Conservation (phyloP, 2,113 vertebrate species). For the Otocyon megalotis region DNA sequence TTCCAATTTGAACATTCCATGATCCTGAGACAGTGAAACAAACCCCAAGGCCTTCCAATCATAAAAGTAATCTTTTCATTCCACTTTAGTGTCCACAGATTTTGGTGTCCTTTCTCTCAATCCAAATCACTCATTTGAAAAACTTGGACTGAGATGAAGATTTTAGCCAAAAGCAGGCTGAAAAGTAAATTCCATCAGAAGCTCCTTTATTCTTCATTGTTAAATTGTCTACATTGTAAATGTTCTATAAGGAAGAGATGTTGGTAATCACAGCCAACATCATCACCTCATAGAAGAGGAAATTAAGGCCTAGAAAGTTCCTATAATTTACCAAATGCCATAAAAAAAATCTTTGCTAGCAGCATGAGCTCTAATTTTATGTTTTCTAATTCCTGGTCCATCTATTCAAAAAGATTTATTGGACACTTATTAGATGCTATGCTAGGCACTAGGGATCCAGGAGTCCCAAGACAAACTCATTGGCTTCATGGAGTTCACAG, state of each 20-base stretch:
- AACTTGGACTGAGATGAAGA: slow-evolving; percentile 29
- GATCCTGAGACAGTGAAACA: background rate
- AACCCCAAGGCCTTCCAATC: background rate
- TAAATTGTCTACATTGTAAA: background rate
- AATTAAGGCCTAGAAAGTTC: background rate
- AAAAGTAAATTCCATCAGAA: slow-evolving; percentile 30
- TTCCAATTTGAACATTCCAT: slow-evolving; percentile 11
- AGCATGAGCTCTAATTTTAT: background rate
- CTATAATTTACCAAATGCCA: background rate
- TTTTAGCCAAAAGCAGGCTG: slow-evolving; percentile 49
- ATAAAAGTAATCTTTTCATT: slow-evolving; percentile 57
- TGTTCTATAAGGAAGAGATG: background rate
- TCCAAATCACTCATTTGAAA: slow-evolving; percentile 37
- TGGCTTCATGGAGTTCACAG: background rate
- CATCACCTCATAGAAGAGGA: background rate
- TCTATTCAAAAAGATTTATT: background rate
- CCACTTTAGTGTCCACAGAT: background rate
- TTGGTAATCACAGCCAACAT: background rate
- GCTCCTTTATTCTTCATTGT: background rate
- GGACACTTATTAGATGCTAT: background rate
- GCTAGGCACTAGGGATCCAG: background rate
- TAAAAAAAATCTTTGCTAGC: background rate
- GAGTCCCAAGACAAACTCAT: background rate
- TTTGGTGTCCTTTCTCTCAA: slow-evolving; percentile 26
- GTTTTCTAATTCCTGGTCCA: background rate